These are phyloP conservation scores for Dryas iulia DNA, from an alignment of 1,140 invertebrate genomes.

Conservation along the genomic window DNA sequence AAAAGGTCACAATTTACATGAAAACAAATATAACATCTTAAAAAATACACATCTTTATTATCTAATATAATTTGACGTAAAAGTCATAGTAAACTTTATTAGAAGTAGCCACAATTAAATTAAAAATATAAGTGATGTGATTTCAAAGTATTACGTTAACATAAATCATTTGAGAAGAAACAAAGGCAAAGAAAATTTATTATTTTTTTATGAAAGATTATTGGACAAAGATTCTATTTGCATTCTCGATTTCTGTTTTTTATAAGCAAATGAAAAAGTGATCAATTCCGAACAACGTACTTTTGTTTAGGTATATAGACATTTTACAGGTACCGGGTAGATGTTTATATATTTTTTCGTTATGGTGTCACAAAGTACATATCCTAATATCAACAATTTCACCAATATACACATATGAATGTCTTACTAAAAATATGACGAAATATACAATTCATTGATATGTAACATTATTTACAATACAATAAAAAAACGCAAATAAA, in stretches of 20 bases:
- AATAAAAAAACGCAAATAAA: conserved; percentile 39
- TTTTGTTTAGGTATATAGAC: background rate
- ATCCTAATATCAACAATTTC: background rate
- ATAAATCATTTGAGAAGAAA: too few relatives aligned
- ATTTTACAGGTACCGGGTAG: background rate
- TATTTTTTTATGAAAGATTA: too few relatives aligned
- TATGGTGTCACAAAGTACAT: background rate
- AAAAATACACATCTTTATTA: background rate
- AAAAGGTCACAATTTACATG: too few relatives aligned
- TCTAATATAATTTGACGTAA: background rate
- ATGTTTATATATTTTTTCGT: background rate
- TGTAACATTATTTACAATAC: conserved; percentile 67
- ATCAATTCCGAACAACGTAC: background rate
- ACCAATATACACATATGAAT: conserved; percentile 35
- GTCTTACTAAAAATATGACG: conserved; percentile 22
- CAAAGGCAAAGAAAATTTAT: too few relatives aligned
- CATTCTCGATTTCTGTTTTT: too few relatives aligned
- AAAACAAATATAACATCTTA: too few relatives aligned
- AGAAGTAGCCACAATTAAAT: too few relatives aligned
- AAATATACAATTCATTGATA: conserved; percentile 63
- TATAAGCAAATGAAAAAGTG: too few relatives aligned
- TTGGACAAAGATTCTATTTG: too few relatives aligned
- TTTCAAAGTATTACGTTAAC: too few relatives aligned
- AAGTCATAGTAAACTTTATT: too few relatives aligned
- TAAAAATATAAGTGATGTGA: too few relatives aligned